Percentiles rank a stretch among this genome's conserved stretches.
Evolutionary conservation across 2,888 invertebrate species (phyloP).

Genomic region (Xanthorhoe spadicearia): DNA sequence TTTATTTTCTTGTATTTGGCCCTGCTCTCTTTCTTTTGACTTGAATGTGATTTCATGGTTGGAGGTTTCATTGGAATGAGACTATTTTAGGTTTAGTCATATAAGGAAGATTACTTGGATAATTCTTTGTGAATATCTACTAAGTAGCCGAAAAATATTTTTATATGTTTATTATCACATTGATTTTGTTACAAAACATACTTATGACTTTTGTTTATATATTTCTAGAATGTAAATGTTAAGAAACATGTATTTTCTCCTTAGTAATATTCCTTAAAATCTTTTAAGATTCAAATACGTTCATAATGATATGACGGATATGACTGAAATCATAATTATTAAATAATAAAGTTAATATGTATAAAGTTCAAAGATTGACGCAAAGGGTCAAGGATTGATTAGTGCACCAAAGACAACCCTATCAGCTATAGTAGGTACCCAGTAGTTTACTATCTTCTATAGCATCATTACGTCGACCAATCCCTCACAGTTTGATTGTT

Average conservation of each 20-base stretch:
- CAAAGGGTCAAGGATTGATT: not conserved
- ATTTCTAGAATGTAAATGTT: too few species aligned
- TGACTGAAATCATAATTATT: too few species aligned
- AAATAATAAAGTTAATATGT: too few species aligned
- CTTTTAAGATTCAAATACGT: too few species aligned
- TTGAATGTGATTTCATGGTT: conserved; percentile 6
- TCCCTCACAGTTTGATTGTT: conserved; percentile 66
- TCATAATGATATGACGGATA: too few species aligned
- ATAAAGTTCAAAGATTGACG: too few species aligned
- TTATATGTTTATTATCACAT: too few species aligned
- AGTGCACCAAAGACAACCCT: conserved; percentile 26
- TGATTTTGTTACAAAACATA: too few species aligned
- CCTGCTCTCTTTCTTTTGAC: conserved; percentile 1
- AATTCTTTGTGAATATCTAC: not conserved
- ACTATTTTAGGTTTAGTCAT: not conserved
- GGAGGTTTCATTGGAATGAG: conserved; percentile 5
- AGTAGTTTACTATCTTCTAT: conserved; percentile 43
- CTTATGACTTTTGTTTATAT: too few species aligned
- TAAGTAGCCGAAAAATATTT: not conserved
- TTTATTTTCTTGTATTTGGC: conserved; percentile 33
- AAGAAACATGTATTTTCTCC: too few species aligned
- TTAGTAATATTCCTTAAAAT: too few species aligned
- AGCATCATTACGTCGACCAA: conserved; percentile 54
- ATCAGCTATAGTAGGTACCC: conserved; percentile 10
- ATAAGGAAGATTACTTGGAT: not conserved